Percentiles rank a stretch among this genome's conserved stretches.
phyloP scores from a whole-genome alignment of 1,140 invertebrate species.

The Drosophila nebulosa region DNA sequence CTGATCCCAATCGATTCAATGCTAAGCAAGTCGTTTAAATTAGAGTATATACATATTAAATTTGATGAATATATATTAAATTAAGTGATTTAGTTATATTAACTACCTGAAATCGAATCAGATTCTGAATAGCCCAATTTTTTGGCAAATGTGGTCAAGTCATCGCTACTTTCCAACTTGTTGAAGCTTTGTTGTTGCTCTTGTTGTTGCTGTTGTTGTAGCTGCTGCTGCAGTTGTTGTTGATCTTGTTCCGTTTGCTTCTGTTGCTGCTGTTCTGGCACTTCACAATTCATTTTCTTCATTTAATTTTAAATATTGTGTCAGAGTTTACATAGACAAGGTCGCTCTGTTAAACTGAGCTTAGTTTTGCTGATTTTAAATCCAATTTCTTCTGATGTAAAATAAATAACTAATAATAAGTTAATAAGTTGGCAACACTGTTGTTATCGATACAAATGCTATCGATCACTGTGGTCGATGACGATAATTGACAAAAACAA shows the following conservation, averaged over 20 bases:
- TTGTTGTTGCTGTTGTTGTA: conserved; percentile 17
- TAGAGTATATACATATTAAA: too few relatives aligned
- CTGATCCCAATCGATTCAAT: conserved; percentile 89
- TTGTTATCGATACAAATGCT: background rate
- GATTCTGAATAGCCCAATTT: conserved; percentile 98
- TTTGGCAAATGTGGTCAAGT: conserved; percentile 84
- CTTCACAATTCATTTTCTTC: conserved; percentile 68
- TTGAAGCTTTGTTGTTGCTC: conserved; percentile 44
- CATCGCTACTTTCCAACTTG: conserved; percentile 70
- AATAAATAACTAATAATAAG: background rate
- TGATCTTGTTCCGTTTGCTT: conserved; percentile 30
- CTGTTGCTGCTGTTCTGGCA: conserved; percentile 55
- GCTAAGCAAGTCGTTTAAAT: too few relatives aligned
- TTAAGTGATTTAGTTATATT: too few relatives aligned
- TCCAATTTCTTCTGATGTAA: background rate
- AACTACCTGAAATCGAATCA: too few relatives aligned
- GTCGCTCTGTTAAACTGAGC: background rate
- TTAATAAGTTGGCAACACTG: background rate
- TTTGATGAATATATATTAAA: too few relatives aligned
- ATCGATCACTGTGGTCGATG: background rate
- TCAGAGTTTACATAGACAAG: background rate
- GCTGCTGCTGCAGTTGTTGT: conserved; percentile 15
- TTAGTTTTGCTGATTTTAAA: background rate
- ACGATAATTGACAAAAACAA: background rate
- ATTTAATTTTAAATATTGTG: conserved; percentile 46